A percentile compares a stretch with the other conserved stretches of the same genome.
Conservation (phyloP, 2,113 vertebrate genomes). For the human region GRCh38 chr15:74719501-74720000, state of each 20-base stretch:
- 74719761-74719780: neutral
- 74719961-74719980: neutral
- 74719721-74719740: neutral
- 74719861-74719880: neutral
- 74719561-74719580: constrained; percentile 59
- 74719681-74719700: neutral
- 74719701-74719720: neutral
- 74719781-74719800: neutral
- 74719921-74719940: neutral
- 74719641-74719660: constrained; percentile 31
- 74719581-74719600: constrained; percentile 10
- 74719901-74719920: neutral
- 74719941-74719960: neutral
- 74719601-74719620: constrained; percentile 23
- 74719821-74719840: neutral
- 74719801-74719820: neutral
- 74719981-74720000: neutral
- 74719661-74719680: neutral
- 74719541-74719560: neutral
- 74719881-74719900: neutral
- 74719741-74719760: neutral
- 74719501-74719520: neutral
- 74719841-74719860: neutral
- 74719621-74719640: neutral
- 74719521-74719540: neutral